Conservation (phyloP, 2,797 vertebrate species). For the Fratercula arctica region DNA sequence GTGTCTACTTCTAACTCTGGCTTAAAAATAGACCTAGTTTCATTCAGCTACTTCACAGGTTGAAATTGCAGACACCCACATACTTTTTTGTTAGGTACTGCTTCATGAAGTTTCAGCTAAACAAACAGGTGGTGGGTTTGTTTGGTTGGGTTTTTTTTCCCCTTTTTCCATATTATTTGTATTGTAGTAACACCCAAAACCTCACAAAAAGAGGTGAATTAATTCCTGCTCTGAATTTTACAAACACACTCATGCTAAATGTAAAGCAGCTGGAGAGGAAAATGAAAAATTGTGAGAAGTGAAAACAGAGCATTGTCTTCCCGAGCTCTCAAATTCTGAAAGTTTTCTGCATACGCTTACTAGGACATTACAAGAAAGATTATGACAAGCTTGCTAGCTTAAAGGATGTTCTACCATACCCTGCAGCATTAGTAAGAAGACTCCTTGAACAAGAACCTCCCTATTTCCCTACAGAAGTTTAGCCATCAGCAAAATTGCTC, state of each 20-base stretch:
- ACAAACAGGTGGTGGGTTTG: rapidly evolving
- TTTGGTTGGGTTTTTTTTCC: no score
- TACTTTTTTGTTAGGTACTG: neutral
- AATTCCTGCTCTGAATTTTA: neutral
- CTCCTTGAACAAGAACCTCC: neutral
- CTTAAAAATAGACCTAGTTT: neutral
- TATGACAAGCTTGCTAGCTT: neutral
- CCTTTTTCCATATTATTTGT: neutral
- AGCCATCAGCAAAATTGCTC: neutral
- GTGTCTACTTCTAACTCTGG: neutral
- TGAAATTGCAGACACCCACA: neutral
- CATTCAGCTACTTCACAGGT: neutral
- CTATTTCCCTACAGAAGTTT: neutral
- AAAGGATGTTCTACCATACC: neutral
- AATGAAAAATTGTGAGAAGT: neutral
- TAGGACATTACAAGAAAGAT: neutral
- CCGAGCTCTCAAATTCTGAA: neutral
- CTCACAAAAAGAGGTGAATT: neutral
- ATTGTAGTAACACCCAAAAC: neutral
- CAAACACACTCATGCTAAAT: neutral
- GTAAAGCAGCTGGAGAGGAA: neutral
- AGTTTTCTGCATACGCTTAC: neutral
- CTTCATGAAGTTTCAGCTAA: neutral
- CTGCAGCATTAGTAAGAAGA: neutral
- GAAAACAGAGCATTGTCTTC: neutral